Evolutionary conservation across 1,140 invertebrate species (phyloP).

Genomic region (Drosophila subpulchrella): DNA sequence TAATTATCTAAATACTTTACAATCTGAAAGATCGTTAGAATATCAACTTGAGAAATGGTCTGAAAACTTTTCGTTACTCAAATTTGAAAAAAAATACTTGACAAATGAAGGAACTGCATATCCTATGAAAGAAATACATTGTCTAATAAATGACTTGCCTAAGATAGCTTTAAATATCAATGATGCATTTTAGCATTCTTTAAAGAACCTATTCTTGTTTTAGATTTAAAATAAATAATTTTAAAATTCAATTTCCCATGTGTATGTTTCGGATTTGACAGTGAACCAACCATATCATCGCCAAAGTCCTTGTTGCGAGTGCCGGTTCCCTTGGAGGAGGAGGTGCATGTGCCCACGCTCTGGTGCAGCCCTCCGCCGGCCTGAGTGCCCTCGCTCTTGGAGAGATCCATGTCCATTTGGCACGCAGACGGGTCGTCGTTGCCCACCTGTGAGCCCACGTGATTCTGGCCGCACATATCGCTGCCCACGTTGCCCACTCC

Average conservation of each 20-base stretch:
- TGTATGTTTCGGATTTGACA: neutral
- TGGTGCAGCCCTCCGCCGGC: constrained; percentile 89
- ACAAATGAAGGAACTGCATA: too few relatives aligned
- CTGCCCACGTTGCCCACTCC: constrained; percentile 65
- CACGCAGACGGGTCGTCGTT: constrained; percentile 77
- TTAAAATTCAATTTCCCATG: neutral
- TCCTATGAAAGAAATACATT: too few relatives aligned
- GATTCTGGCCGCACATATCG: constrained; percentile 85
- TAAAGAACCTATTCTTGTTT: too few relatives aligned
- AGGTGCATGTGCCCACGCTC: constrained; percentile 82
- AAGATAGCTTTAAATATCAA: too few relatives aligned
- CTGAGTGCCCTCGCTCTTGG: constrained; percentile 92
- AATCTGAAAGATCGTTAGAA: too few relatives aligned
- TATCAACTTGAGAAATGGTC: too few relatives aligned
- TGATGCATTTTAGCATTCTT: too few relatives aligned
- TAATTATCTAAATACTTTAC: too few relatives aligned
- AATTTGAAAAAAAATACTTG: too few relatives aligned
- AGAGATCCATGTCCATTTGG: constrained; percentile 84
- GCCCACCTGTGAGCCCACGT: constrained; percentile 84
- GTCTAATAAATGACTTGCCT: too few relatives aligned
- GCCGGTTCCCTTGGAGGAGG: constrained; percentile 86
- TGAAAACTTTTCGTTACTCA: too few relatives aligned
- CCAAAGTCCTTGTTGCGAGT: constrained; percentile 85
- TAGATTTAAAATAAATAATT: neutral
- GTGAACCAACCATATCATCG: constrained; percentile 80